phyloP scores from a whole-genome alignment of 2,113 vertebrate species.

The Columba livia region DNA sequence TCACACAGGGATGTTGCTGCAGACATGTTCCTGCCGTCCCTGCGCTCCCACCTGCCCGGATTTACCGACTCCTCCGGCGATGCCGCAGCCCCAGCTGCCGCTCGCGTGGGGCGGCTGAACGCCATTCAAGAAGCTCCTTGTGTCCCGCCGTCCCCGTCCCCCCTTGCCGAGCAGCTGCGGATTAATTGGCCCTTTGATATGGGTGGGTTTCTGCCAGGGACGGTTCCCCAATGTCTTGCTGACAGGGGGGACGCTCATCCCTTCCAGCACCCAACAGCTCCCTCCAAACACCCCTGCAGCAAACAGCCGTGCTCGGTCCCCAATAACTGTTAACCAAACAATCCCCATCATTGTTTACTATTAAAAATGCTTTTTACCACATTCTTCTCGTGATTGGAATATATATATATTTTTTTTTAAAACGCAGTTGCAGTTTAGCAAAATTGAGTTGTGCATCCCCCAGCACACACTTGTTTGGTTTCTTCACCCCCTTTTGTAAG shows the following conservation, averaged over 20 bases:
- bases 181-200: slow-evolving; percentile 22
- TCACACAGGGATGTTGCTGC: rapidly evolving
- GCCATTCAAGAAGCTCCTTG: neutral
- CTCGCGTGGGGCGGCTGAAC: neutral
- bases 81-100: slow-evolving; percentile 28
- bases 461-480: neutral
- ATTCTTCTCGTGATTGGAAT: neutral
- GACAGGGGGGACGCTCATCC: neutral
- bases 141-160: neutral
- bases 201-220: neutral
- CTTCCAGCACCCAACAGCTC: neutral
- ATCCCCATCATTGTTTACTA: rapidly evolving
- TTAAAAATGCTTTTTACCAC: neutral
- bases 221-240: neutral
- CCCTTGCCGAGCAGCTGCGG: slow-evolving; percentile 42
- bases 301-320: neutral
- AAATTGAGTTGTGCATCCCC: neutral
- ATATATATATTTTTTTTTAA: rapidly evolving
- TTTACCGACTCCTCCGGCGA: neutral
- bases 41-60: neutral
- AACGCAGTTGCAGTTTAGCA: neutral
- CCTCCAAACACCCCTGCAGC: neutral
- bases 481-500: slow-evolving; percentile 19
- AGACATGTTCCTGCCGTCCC: rapidly evolving
- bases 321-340: rapidly evolving